Conservation (phyloP, 1,140 invertebrate species). For the Calliopsis andreniformis region DNA sequence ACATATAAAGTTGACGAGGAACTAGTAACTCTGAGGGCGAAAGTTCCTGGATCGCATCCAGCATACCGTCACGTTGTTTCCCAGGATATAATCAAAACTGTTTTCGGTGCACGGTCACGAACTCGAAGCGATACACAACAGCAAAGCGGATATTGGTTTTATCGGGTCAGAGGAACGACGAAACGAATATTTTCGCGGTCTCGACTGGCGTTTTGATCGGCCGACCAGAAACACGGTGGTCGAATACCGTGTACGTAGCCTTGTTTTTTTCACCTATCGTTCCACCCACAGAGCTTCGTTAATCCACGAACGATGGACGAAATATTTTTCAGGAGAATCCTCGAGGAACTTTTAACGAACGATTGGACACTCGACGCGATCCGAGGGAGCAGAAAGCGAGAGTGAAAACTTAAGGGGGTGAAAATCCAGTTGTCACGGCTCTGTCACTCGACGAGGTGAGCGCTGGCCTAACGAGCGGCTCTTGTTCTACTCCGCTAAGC, state of each 20-base stretch:
- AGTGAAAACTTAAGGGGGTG: background rate
- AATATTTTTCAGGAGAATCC: constrained; percentile 29
- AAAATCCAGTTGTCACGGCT: constrained; percentile 15
- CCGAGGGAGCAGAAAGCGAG: background rate
- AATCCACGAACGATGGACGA: background rate
- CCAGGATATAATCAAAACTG: constrained; percentile 54
- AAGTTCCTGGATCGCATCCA: constrained; percentile 43
- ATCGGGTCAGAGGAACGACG: constrained; percentile 17
- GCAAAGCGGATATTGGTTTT: constrained; percentile 51
- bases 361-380: constrained; percentile 40
- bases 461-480: constrained; percentile 25
- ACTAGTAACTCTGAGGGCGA: constrained; percentile 40
- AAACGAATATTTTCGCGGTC: constrained; percentile 31
- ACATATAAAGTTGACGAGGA: constrained; percentile 12
- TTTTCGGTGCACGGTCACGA: constrained; percentile 18
- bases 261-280: background rate
- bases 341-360: constrained; percentile 64
- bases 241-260: background rate
- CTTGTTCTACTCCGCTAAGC: constrained; percentile 41
- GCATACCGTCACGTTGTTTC: constrained; percentile 8
- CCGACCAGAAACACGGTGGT: constrained; percentile 20
- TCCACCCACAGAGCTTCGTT: background rate
- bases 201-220: background rate
- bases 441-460: background rate
- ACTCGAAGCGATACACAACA: constrained; percentile 3